Evolutionary conservation across 2,113 vertebrate genomes (phyloP).

Genomic region (Upupa epops): DNA sequence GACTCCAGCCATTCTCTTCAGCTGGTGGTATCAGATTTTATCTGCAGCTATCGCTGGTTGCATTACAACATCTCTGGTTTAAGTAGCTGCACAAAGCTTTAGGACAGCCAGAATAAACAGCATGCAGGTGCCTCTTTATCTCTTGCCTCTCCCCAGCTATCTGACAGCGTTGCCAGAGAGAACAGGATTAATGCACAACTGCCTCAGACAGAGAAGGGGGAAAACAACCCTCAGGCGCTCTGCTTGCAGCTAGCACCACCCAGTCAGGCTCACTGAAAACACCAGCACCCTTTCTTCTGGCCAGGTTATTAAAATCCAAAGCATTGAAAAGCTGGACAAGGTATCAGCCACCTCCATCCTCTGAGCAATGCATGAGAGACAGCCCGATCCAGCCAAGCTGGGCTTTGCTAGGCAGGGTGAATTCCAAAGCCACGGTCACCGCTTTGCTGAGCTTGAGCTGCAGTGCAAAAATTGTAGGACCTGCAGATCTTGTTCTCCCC

Average conservation of each 20-base stretch:
- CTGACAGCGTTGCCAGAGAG: background rate
- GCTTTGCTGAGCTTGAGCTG: background rate
- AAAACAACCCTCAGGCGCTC: background rate
- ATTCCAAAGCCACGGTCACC: background rate
- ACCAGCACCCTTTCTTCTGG: background rate
- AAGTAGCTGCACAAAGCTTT: background rate
- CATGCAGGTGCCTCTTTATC: background rate
- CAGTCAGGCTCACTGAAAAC: background rate
- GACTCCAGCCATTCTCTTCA: background rate
- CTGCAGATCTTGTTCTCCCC: too few species aligned
- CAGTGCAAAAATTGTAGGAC: background rate
- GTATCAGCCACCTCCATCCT: background rate
- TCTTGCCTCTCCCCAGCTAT: background rate
- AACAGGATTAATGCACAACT: background rate
- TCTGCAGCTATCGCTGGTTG: background rate
- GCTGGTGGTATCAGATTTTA: background rate
- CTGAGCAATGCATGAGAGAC: background rate
- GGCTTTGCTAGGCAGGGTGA: background rate
- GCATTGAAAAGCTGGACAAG: background rate
- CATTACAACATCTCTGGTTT: background rate
- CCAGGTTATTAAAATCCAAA: background rate
- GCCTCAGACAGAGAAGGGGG: background rate
- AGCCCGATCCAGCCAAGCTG: rapidly evolving
- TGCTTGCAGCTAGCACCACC: background rate
- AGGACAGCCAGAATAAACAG: background rate